Evolutionary conservation across 2,797 vertebrate species (phyloP).

Genomic region (Ara ararauna): DNA sequence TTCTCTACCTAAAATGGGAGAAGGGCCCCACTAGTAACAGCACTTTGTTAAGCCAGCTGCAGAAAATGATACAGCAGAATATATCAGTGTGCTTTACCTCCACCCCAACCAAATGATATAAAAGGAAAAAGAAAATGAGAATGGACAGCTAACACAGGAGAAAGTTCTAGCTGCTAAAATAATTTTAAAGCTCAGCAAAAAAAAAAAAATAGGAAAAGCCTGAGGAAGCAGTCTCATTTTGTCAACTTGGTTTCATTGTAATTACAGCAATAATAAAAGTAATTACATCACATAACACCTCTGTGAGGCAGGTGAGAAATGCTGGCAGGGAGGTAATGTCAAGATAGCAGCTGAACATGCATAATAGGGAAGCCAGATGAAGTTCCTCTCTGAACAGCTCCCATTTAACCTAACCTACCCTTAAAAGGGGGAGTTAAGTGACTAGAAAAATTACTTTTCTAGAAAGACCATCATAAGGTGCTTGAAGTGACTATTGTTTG

Average conservation of each 20-base stretch:
- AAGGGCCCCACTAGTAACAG: not conserved
- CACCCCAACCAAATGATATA: not conserved
- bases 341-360: constrained; percentile 29
- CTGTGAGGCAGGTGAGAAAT: constrained; percentile 41
- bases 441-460: not conserved
- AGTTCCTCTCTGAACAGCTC: not conserved
- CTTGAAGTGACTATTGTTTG: not conserved
- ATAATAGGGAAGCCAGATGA: not conserved
- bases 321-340: constrained; percentile 35
- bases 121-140: not conserved
- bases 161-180: not conserved
- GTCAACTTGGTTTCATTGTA: constrained; percentile 35
- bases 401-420: not conserved
- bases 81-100: not conserved
- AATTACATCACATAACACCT: constrained; percentile 54
- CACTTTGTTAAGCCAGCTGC: not conserved
- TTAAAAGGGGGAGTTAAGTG: not conserved
- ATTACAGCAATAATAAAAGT: constrained; percentile 52
- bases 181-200: constrained; percentile 25
- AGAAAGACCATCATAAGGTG: not conserved
- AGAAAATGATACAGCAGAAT: not conserved
- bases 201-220: not conserved
- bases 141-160: not conserved
- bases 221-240: constrained; percentile 10
- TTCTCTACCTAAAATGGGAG: not conserved